These are phyloP conservation scores for Isoperla grammatica DNA, from an alignment of 2,888 invertebrate species.

Conservation along the genomic window DNA sequence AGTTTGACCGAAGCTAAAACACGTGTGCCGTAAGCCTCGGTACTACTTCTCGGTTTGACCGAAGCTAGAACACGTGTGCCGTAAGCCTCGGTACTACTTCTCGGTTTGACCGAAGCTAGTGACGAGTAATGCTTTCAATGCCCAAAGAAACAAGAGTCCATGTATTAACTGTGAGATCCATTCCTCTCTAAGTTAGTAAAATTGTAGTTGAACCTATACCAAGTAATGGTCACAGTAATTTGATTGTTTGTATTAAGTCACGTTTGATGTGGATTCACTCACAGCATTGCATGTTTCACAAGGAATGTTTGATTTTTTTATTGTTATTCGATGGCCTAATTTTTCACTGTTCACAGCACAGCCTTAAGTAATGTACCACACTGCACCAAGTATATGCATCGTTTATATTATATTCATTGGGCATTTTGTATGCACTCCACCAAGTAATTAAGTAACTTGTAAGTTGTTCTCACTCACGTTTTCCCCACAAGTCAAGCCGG, in stretches of 20 bases:
- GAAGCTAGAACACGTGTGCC: no score
- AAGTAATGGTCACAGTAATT: slow-evolving; percentile 1
- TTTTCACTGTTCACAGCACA: slow-evolving; percentile 32
- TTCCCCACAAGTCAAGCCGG: slow-evolving; percentile 2
- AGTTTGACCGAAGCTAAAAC: no score
- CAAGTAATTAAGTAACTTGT: slow-evolving; percentile 9
- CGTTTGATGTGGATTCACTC: slow-evolving; percentile 24
- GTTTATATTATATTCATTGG: slow-evolving; percentile 24
- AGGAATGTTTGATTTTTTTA: slow-evolving; percentile 29
- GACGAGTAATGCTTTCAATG: no score
- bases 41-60: no score
- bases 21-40: no score
- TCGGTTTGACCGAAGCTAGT: no score
- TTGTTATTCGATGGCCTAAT: slow-evolving; percentile 32
- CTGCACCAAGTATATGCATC: slow-evolving; percentile 22
- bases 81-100: no score
- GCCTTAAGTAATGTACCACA: slow-evolving; percentile 26
- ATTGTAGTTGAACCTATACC: no score
- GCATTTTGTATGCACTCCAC: slow-evolving; percentile 31
- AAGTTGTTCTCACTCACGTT: slow-evolving; percentile 22
- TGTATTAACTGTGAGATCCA: no score
- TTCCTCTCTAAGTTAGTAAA: no score
- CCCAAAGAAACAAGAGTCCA: no score
- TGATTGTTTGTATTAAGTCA: slow-evolving; percentile 23
- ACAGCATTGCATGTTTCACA: slow-evolving; percentile 30